Evolutionary conservation across 2,797 vertebrate genomes (phyloP).

Genomic region (Miichthys miiuy): DNA sequence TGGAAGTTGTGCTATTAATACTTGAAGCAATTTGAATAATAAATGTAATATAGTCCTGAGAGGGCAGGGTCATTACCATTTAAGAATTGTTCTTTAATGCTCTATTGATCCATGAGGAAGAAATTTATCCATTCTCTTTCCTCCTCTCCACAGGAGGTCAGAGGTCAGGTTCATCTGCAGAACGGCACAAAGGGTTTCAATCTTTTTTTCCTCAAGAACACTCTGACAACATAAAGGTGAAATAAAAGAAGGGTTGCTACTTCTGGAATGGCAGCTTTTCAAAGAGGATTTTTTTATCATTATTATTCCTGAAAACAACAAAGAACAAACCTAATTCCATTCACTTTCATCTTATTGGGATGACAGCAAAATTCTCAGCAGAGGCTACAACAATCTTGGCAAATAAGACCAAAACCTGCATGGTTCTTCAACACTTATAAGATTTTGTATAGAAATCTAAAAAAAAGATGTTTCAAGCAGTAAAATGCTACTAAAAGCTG

Average conservation of each 20-base stretch:
- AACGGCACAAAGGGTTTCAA: constrained; percentile 3
- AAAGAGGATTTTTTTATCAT: neutral
- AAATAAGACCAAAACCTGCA: neutral
- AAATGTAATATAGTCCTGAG: neutral
- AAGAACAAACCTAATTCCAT: neutral
- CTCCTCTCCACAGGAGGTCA: constrained; percentile 24
- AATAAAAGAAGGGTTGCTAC: neutral
- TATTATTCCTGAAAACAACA: neutral
- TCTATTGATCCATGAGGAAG: constrained; percentile 24
- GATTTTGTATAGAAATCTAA: neutral
- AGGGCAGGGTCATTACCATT: neutral
- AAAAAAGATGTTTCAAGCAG: neutral
- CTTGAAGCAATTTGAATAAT: neutral
- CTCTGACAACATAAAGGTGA: neutral
- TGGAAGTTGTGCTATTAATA: constrained; percentile 12
- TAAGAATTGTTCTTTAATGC: constrained; percentile 8
- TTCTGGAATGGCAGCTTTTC: neutral
- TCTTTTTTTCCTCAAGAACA: neutral
- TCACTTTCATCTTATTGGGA: neutral
- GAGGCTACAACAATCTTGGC: neutral
- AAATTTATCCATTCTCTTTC: constrained; percentile 12
- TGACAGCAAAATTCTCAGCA: neutral
- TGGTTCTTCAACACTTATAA: neutral
- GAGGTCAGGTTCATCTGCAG: constrained; percentile 30
- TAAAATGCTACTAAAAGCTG: neutral